Evolutionary conservation across 2,888 invertebrate genomes (phyloP), one percentile per base, ranked within the genome.

Genomic region (Microctonus hyperodae): DNA sequence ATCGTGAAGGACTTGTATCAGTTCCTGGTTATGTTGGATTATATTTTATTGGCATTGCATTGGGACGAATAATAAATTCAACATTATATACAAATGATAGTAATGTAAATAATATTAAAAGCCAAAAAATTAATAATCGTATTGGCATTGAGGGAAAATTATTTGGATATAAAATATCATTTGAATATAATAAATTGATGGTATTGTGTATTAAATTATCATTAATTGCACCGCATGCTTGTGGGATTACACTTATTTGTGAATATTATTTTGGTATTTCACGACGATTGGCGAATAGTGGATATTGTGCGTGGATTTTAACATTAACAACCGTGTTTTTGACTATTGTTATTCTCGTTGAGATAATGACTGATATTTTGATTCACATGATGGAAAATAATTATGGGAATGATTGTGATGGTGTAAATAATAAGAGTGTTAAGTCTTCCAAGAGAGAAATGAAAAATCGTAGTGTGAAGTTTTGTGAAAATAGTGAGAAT

Each of bases 1-100:
- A 99, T 84, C 89, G 94, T 66, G 98, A 99, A 86, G 98, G 98
- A 0, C 85, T 98, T 44, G 88, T 90, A 23, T 97, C 98, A 0
- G 86, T 91, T 40, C 85, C 92, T 0, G 98, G 98, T 1, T 98
- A 95, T 82, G 85, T 95, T 0, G 89, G 92, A 0, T 85, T 98
- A 5, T 97, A 95, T 83, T 86, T 97, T 66, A 87, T 91, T 71
- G 91, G 92, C 28, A 89, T 91, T 63, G 87, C 88, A 74, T 79
- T 92, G 62, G 91, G 91, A 48, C 83, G 85, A 71, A 79, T 88
- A 61, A 79, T 91, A 59, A 77, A 83, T 53, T 79, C 79, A 0
- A 75, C 79, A 0, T 81, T 78, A 64, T 55, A 69, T 23, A 73
- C 71, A 2, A 53, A 55, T 55, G 55, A 60, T 25, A 59, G 69